Conservation (phyloP, 2,797 vertebrate genomes). For the Sitta carolinensis region DNA sequence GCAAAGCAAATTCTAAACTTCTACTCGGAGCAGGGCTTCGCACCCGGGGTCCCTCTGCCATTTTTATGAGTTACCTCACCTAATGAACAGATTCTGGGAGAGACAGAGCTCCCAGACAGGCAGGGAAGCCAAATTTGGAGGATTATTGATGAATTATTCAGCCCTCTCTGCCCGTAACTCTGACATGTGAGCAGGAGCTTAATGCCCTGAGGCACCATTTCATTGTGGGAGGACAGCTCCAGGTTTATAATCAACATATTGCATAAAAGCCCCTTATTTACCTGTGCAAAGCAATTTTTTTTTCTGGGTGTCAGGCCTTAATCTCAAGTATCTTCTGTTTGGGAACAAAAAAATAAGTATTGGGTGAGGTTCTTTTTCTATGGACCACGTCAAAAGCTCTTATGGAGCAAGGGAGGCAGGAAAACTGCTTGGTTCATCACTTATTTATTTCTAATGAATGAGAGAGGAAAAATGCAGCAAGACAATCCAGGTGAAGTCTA, state of each 20-base stretch:
- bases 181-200: slow-evolving; percentile 39
- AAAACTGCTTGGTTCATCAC: not conserved
- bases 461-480: not conserved
- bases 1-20: not conserved
- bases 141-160: slow-evolving; percentile 61
- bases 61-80: not conserved
- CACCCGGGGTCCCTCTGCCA: not conserved
- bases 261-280: not conserved
- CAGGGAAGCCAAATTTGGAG: not conserved
- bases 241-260: not conserved
- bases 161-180: not conserved
- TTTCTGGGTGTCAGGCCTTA: not conserved
- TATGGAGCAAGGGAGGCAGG: not conserved
- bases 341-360: not conserved
- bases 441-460: not conserved
- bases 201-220: slow-evolving; percentile 22
- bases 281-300: not conserved
- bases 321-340: not conserved
- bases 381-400: not conserved
- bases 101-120: not conserved
- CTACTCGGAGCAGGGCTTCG: not conserved
- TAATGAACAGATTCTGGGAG: slow-evolving; percentile 2
- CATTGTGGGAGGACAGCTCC: not conserved
- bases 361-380: not conserved
- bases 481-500: not conserved